Evolutionary conservation across 2,113 vertebrate species (phyloP).

Genomic region (Casuarius casuarius): DNA sequence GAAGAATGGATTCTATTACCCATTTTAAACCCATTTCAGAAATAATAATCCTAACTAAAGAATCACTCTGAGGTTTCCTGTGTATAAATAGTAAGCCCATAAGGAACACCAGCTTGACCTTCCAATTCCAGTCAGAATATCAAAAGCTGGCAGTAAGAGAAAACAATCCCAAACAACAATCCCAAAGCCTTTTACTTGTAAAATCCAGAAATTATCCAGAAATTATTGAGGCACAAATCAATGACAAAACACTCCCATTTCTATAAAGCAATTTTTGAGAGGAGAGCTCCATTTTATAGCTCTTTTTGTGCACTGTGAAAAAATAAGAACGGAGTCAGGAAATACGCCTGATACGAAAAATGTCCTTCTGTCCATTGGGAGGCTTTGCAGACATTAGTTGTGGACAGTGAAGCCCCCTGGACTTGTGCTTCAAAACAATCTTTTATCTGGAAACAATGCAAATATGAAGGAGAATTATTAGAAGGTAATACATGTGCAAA

Average conservation of each 20-base stretch:
- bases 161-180: not conserved
- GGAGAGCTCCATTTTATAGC: not conserved
- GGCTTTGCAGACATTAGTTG: not conserved
- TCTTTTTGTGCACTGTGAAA: not conserved
- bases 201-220: not conserved
- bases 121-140: not conserved
- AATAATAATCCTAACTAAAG: not conserved
- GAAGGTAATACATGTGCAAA: fast-evolving
- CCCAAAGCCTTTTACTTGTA: not conserved
- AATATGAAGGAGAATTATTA: not conserved
- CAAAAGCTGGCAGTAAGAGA: not conserved
- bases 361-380: not conserved
- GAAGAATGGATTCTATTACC: not conserved
- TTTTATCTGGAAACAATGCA: not conserved
- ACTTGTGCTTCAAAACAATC: not conserved
- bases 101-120: not conserved
- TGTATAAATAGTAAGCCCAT: not conserved
- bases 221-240: not conserved
- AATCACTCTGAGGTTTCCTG: not conserved
- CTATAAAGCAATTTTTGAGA: not conserved
- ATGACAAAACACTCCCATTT: not conserved
- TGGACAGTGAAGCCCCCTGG: not conserved
- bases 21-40: not conserved
- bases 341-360: not conserved
- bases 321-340: not conserved